Base-by-base conservation (phyloP, 2,888 invertebrate species). In the Pheosia gnoma region DNA sequence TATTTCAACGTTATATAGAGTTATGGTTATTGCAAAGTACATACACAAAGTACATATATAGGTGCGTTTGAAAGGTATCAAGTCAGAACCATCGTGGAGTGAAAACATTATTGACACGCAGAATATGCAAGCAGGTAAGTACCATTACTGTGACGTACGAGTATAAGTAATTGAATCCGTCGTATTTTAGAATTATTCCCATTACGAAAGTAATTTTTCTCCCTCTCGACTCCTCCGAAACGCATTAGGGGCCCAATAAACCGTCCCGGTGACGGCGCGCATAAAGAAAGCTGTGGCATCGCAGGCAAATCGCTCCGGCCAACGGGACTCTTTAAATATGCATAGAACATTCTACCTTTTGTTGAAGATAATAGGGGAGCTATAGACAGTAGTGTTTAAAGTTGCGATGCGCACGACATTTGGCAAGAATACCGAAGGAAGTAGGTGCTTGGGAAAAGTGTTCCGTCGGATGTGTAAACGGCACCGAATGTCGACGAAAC, bases 381-480 rank as follows among this genome's bases (percentile, higher is more conserved):
- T 52, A 51, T 37, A 25, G n/a, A 38, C 6, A 49, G 61, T 39
- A 55, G 45, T 11, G 36, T 56, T n/a, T 45, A 37, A 25, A 4
- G 59, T 71, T 75, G 75, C 77, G 58, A 71, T 74, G 74, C 77
- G 72, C 76, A 70, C 70, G 70, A 74, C 73, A 75, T 43, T 78
- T 73, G 77, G 78, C 75, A 64, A 64, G 69, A 73, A 74, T 72
- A 69, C 75, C 67, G 75, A 63, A 68, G 79, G 78, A 78, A 79
- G 77, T 75, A 71, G 25, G 25, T 25, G 25, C 75, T 75, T 71
- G 59, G 70, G 66, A 67, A 71, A 64, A 68, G 66, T 74, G 72
- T 75, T 78, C 76, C 82, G 75, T 67, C 75, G 81, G 81, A 78
- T 77, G 80, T 79, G 82, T 79, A 81, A 80, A 81, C 78, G 78